Base-by-base conservation (phyloP, 2,797 vertebrate species). In the Pangasius djambal region DNA sequence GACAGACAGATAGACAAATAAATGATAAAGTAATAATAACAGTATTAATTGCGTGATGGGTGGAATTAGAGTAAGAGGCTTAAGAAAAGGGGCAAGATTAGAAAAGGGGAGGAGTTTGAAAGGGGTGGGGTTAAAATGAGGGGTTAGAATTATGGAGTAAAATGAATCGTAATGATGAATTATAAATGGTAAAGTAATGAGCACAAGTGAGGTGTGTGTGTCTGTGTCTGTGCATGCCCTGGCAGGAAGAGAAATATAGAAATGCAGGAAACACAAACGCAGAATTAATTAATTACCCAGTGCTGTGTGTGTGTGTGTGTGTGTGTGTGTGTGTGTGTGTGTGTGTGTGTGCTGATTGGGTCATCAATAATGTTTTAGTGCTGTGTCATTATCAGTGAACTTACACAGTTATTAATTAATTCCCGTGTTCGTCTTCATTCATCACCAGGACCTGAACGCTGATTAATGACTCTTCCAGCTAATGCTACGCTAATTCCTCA, bases 301-400 rank as follows among this genome's bases (percentile, higher is more conserved):
- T 67, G 6, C 15, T 55, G 10, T 88, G 55, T 91, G 89, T 86
- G 65, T 89, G 86, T 86, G 89, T 89, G 92, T 44, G 88, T 91
- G 86, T 91, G 89, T 86, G 63, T 89, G 86, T 86, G 89, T 89
- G 92, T 44, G 88, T 91, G 86, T 90, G 18, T 86, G 61, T 89
- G 86, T 85, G 89, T 89, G 92, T 44, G 88, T 92, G 85, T 89
- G 83, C 87, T 94, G 94, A 95, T 92, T 93, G 92, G 94, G 93
- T 94, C 94, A 95, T 96, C 93, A 94, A 95, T 96, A 95, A 95
- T 81, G 84, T 90, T 94, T 94, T 92, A 92, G 91, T 92, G 87
- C 87, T 44, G 88, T 31, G 78, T 92, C 90, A 93, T 94, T 93
- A 93, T 95, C 90, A 89, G 91, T 22, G 50, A 25, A 83, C 92